These are phyloP conservation scores for Apodemus speciosus DNA, from an alignment of 2,113 vertebrate species.

Conservation along the genomic window DNA sequence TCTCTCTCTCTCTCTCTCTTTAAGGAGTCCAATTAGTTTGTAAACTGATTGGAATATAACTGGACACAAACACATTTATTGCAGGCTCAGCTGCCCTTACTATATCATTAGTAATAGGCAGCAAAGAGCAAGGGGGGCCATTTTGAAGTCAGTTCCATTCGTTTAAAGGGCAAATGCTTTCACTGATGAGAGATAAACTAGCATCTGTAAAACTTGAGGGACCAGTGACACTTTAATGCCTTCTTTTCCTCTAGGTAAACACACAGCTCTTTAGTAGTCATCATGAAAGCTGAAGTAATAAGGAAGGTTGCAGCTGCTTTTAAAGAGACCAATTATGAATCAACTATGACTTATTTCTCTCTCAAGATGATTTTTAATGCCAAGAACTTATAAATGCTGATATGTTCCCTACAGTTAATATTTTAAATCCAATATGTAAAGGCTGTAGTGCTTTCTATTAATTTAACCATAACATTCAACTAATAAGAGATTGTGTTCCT, in stretches of 20 bases:
- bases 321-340: slow-evolving; percentile 19
- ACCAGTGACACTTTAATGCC: slow-evolving; percentile 57
- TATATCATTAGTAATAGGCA: slow-evolving; percentile 83
- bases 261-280: slow-evolving; percentile 40
- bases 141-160: slow-evolving; percentile 79
- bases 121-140: slow-evolving; percentile 64
- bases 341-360: slow-evolving; percentile 23
- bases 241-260: slow-evolving; percentile 41
- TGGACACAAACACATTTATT: slow-evolving; percentile 81
- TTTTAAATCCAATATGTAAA: slow-evolving; percentile 22
- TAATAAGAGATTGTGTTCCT: slow-evolving; percentile 1
- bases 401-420: slow-evolving; percentile 20
- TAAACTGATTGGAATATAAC: slow-evolving; percentile 82
- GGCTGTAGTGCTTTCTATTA: not conserved
- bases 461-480: slow-evolving; percentile 45
- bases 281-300: slow-evolving; percentile 34
- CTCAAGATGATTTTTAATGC: not conserved
- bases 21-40: slow-evolving; percentile 61
- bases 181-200: slow-evolving; percentile 67
- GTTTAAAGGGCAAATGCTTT: slow-evolving; percentile 74
- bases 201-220: slow-evolving; percentile 65
- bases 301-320: slow-evolving; percentile 13
- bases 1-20: slow-evolving; percentile 42
- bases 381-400: not conserved
- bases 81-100: slow-evolving; percentile 82